Base-by-base conservation (phyloP, 2,113 vertebrate species). In the Chaetops frenatus region DNA sequence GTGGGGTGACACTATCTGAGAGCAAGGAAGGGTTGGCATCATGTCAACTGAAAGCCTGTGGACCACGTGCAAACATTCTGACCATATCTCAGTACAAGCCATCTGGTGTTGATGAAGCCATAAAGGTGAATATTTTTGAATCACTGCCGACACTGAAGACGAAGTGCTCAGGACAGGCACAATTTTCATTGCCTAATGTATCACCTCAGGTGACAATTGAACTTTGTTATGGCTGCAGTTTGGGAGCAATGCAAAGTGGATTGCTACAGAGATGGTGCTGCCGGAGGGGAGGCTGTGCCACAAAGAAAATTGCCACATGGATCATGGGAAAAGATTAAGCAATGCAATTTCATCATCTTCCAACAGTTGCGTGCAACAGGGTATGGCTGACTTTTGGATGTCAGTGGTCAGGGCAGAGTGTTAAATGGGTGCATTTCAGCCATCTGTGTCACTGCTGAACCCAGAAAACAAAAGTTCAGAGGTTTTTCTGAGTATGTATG, bases 301-400 rank as follows among this genome's bases (percentile, higher is more conserved):
- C 72, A 45, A 66, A 51, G 51, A 71, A 93, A 90, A 95, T 60
- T 94, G 80, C 76, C 94, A 36, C 28, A 36, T 45, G 81, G 54
- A 80, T 61, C 72, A 87, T 94, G 81, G 96, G 89, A 91, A 95
- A 89, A 92, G 70, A 96, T 96, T 87, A 91, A 84, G 90, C 74
- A 88, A 74, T 31, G 17, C 64, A 95, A 96, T 93, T 90, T 95
- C 97, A 97, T 96, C 80, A 88, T 80, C 12, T 48, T 85, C 80
- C 88, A 72, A 88, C 81, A 95, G 95, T n/a, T 86, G 95, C 36
- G n/a, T 93, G 93, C 92, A 96, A 92, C 73, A 94, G 91, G 73
- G 48, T 78, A 81, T 91, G 91, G 87, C 94, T 92, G 94, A 81
- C 78, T 83, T 57, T 72, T 54, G 81, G 81, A 67, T 76, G 58